Evolutionary conservation across 2,797 vertebrate genomes (phyloP).

Genomic region (Macropodus opercularis): DNA sequence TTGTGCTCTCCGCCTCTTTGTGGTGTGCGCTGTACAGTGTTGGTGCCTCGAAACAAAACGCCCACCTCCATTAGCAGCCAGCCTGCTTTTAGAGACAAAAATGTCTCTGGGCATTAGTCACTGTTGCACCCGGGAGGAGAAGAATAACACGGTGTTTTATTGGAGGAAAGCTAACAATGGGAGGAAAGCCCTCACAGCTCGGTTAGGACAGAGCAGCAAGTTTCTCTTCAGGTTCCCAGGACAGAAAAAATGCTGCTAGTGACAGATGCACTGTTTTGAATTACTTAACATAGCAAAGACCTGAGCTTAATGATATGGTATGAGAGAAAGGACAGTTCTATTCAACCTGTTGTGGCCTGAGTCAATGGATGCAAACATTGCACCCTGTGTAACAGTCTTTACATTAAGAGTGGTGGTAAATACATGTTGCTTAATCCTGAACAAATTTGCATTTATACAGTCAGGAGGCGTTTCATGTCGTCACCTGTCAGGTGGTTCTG

Average conservation of each 20-base stretch:
- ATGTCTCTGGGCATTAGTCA: slow-evolving; percentile 74
- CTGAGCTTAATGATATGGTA: slow-evolving; percentile 31
- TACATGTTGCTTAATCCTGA: slow-evolving; percentile 4
- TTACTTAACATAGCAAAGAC: slow-evolving; percentile 35
- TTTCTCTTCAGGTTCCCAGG: slow-evolving; percentile 64
- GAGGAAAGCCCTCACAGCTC: slow-evolving; percentile 77
- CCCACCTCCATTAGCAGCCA: slow-evolving; percentile 76
- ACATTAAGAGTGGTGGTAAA: slow-evolving; percentile 14
- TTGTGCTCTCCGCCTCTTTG: slow-evolving; percentile 76
- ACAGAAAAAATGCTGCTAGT: slow-evolving; percentile 28
- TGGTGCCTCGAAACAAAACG: slow-evolving; percentile 72
- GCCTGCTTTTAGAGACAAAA: slow-evolving; percentile 70
- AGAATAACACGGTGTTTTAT: slow-evolving; percentile 75
- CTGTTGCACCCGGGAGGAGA: slow-evolving; percentile 73
- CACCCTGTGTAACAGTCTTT: slow-evolving; percentile 16
- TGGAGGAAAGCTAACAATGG: slow-evolving; percentile 81
- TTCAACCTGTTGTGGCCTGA: slow-evolving; percentile 31
- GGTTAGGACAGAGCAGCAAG: slow-evolving; percentile 52
- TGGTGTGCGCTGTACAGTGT: slow-evolving; percentile 72
- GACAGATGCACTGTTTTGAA: slow-evolving; percentile 29
- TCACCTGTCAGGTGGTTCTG: slow-evolving; percentile 57
- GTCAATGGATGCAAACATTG: slow-evolving; percentile 22
- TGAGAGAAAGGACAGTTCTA: no score
- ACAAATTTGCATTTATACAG: neutral
- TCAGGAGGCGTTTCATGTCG: slow-evolving; percentile 11